Percentiles rank a stretch among this genome's conserved stretches.
Evolutionary conservation across 2,888 invertebrate genomes (phyloP).

Genomic region (Metalampra italica): DNA sequence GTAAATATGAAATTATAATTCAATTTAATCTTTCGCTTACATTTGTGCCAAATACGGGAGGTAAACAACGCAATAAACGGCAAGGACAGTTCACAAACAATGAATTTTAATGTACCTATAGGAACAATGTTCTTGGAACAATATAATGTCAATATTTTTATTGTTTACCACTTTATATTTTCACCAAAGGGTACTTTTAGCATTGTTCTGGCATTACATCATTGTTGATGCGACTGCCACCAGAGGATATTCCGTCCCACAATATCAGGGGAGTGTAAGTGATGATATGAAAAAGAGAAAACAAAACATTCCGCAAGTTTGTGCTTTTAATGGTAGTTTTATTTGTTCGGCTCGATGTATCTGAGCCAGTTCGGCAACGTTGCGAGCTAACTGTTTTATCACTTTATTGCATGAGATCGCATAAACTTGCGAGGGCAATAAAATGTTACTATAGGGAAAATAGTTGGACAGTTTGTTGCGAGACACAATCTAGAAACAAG

Average conservation of each 20-base stretch:
- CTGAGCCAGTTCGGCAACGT: constrained; percentile 56
- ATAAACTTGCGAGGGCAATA: constrained; percentile 66
- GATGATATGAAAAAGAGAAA: constrained; percentile 55
- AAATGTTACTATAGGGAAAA: constrained; percentile 57
- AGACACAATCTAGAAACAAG: constrained; percentile 21
- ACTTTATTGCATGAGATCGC: constrained; percentile 74
- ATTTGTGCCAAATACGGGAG: too few species aligned
- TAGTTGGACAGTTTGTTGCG: constrained; percentile 30
- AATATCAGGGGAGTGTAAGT: constrained; percentile 32
- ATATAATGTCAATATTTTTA: neutral
- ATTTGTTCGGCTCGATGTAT: constrained; percentile 70
- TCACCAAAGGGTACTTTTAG: neutral
- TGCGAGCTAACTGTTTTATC: constrained; percentile 75
- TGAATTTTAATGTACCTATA: neutral
- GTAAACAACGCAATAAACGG: too few species aligned
- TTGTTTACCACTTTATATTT: neutral
- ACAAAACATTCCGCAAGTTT: constrained; percentile 67
- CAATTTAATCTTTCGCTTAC: too few species aligned
- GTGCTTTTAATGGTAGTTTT: constrained; percentile 67
- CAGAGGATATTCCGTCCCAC: constrained; percentile 27
- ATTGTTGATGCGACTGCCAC: constrained; percentile 26
- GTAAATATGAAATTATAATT: too few species aligned
- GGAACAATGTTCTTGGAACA: neutral
- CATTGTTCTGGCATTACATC: constrained; percentile 26
- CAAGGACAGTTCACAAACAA: neutral